A percentile compares a stretch with the other conserved stretches of the same genome.
phyloP scores from a whole-genome alignment of 2,888 invertebrate species.

The Epinotia nisella region DNA sequence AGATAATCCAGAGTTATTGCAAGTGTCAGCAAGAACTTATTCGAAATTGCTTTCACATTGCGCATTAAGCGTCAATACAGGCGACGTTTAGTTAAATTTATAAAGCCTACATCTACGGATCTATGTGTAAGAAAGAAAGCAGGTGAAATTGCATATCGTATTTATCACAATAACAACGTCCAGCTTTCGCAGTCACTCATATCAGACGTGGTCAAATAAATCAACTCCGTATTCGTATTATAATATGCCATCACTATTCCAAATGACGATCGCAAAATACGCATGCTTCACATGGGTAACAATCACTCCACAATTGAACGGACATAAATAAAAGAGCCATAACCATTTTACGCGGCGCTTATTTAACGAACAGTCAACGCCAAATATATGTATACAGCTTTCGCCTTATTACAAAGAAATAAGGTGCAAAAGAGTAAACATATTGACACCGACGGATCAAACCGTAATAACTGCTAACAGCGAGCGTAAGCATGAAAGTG shows the following conservation, averaged over 20 bases:
- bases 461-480: slow-evolving; percentile 56
- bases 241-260: slow-evolving; percentile 38
- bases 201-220: slow-evolving; percentile 34
- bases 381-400: neutral
- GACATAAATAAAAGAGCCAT: slow-evolving; percentile 46
- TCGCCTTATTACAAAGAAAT: neutral
- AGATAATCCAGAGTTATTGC: slow-evolving; percentile 23
- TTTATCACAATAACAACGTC: slow-evolving; percentile 31
- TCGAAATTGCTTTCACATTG: slow-evolving; percentile 31
- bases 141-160: slow-evolving; percentile 37
- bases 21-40: slow-evolving; percentile 19
- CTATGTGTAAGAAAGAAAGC: slow-evolving; percentile 25
- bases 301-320: slow-evolving; percentile 47
- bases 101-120: slow-evolving; percentile 8
- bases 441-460: slow-evolving; percentile 12
- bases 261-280: slow-evolving; percentile 33
- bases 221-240: slow-evolving; percentile 36
- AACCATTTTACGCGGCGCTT: slow-evolving; percentile 50
- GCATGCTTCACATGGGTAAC: slow-evolving; percentile 17
- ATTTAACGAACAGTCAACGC: slow-evolving; percentile 45
- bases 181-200: slow-evolving; percentile 38
- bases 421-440: neutral
- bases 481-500: slow-evolving; percentile 58
- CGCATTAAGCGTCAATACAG: slow-evolving; percentile 21
- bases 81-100: slow-evolving; percentile 25